Base-by-base conservation (phyloP, 1,140 invertebrate genomes). In the Homarus americanus region DNA sequence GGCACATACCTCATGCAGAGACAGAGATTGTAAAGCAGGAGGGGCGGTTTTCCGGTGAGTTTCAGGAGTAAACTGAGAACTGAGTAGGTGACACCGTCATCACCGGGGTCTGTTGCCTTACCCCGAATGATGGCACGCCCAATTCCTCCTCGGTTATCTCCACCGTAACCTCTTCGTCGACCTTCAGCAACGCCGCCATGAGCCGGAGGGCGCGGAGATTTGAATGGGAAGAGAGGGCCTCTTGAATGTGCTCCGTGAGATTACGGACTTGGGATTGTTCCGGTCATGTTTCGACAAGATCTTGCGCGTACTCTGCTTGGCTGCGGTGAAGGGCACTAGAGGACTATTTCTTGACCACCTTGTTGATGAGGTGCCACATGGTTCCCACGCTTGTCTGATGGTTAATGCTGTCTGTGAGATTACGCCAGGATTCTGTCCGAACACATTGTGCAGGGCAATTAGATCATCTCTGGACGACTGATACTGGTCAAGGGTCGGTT, bases 71-170 rank as follows among this genome's bases (percentile, higher is more conserved):
- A n/a, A n/a, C n/a, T n/a, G n/a, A n/a, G n/a, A n/a, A n/a, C n/a
- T n/a, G n/a, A n/a, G n/a, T n/a, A n/a, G n/a, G n/a, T n/a, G n/a
- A n/a, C n/a, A n/a, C n/a, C n/a, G n/a, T 76, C 34, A 38, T 76
- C 34, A 10, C 73, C 73, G 17, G 34, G 73, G 34, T 20, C 17
- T 36, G 73, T 76, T 4, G 73, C 73, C 32, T 34, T 76, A 76
- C 73, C 73, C 73, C 1, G n/a, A 76, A 40, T 40, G 20, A 76
- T 28, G 32, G 73, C 73, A 38, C 10, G 73, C 34, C 34, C 73
- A 76, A 34, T 34, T 76, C 73, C 24, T 38, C 73, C 49, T 80
- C 40, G 12, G 49, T 80, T 17, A 44, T 80, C 36, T 40, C n/a
- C 49, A 41, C 49, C 15, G 15, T 1, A 9, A 49, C 38, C 24